Evolutionary conservation across 2,888 invertebrate species (phyloP).

Genomic region (Bellardia pandia): DNA sequence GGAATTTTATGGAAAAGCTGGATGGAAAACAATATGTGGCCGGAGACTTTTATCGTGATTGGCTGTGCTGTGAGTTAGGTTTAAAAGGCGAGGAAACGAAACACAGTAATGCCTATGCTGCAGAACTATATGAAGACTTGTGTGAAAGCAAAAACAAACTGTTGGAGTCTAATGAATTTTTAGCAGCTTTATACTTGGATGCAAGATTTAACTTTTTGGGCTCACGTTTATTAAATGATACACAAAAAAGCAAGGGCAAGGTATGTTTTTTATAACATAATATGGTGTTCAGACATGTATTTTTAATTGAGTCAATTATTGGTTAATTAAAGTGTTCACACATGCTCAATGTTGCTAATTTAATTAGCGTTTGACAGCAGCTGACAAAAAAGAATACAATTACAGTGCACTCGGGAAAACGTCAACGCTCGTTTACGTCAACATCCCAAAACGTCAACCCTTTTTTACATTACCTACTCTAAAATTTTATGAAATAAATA

Average conservation of each 20-base stretch:
- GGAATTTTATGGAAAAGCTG: conserved; percentile 33
- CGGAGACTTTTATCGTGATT: conserved; percentile 56
- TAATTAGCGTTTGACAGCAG: no score
- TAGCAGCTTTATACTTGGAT: conserved; percentile 51
- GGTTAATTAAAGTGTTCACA: no score
- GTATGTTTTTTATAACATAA: conserved; percentile 12
- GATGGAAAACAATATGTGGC: conserved; percentile 27
- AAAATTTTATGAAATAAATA: no score
- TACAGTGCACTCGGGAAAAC: no score
- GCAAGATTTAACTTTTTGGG: conserved; percentile 53
- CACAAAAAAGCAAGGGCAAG: conserved; percentile 24
- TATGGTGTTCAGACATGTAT: no score
- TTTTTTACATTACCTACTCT: no score
- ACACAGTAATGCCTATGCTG: conserved; percentile 24
- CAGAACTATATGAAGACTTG: conserved; percentile 12
- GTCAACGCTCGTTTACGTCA: no score
- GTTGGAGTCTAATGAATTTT: conserved; percentile 16
- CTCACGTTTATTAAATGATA: conserved; percentile 42
- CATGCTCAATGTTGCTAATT: no score
- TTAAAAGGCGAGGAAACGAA: conserved; percentile 26
- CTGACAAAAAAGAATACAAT: no score
- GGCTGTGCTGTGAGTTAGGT: conserved; percentile 47
- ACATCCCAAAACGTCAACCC: no score
- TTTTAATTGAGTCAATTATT: no score
- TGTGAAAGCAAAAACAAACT: conserved; percentile 2